A percentile compares a stretch with the other conserved stretches of the same genome.
These are phyloP conservation scores for Drosophila serrata DNA, from an alignment of 1,140 invertebrate genomes.

Conservation along the genomic window DNA sequence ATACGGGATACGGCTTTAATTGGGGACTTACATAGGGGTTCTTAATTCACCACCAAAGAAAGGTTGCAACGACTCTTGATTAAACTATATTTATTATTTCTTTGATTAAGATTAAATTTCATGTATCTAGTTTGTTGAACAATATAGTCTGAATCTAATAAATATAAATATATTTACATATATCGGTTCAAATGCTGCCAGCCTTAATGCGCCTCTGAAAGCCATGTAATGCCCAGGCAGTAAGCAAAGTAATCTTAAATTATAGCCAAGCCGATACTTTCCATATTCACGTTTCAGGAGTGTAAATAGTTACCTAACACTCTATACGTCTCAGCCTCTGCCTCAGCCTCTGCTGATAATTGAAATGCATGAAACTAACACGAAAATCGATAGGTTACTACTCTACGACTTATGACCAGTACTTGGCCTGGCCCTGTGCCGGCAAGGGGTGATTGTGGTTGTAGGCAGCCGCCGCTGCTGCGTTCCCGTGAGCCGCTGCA, in stretches of 20 bases:
- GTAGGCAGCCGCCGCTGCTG: constrained; percentile 69
- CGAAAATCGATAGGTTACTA: background rate
- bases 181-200: constrained; percentile 17
- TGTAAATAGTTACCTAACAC: constrained; percentile 44
- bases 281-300: constrained; percentile 38
- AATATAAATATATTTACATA: constrained; percentile 31
- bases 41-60: background rate
- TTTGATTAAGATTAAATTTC: constrained; percentile 1
- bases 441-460: constrained; percentile 80
- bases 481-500: constrained; percentile 73
- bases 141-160: constrained; percentile 45
- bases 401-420: constrained; percentile 72
- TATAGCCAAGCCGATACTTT: constrained; percentile 61
- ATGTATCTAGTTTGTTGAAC: constrained; percentile 4
- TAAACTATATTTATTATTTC: constrained; percentile 9
- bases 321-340: constrained; percentile 42
- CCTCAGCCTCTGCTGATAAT: constrained; percentile 59
- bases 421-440: constrained; percentile 79
- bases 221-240: constrained; percentile 53
- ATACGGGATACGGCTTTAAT: constrained; percentile 8
- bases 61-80: background rate
- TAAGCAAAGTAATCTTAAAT: constrained; percentile 48
- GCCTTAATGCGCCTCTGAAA: constrained; percentile 56
- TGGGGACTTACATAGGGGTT: background rate
- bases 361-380: constrained; percentile 49